Conservation (phyloP, 1,140 invertebrate species). For the Leptopilina clavipes region DNA sequence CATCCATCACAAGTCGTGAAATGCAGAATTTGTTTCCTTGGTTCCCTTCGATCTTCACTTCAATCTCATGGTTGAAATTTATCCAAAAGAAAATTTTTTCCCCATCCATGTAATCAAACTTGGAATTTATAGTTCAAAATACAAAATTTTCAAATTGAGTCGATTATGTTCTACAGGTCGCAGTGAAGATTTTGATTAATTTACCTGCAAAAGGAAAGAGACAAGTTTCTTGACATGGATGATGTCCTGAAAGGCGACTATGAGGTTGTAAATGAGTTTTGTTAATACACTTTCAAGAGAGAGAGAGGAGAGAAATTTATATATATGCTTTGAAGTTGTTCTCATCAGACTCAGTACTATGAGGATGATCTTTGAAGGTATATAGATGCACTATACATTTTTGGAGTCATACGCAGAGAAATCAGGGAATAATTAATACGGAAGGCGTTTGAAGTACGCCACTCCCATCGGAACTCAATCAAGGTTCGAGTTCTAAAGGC, state of each 20-base stretch:
- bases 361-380: constrained; percentile 6
- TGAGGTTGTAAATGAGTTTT: constrained; percentile 1
- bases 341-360: not conserved
- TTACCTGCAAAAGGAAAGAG: not conserved
- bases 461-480: constrained; percentile 66
- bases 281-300: constrained; percentile 13
- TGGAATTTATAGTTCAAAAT: no score
- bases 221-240: constrained; percentile 14
- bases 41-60: not conserved
- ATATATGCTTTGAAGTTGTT: constrained; percentile 15
- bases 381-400: constrained; percentile 18
- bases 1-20: constrained; percentile 3
- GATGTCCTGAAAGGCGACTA: not conserved
- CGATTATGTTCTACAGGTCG: no score
- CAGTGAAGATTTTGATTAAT: constrained; percentile 4
- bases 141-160: no score
- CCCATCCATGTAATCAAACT: no score
- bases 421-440: constrained; percentile 60
- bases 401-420: constrained; percentile 40
- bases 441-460: constrained; percentile 59
- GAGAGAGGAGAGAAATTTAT: no score
- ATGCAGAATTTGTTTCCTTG: constrained; percentile 27
- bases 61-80: no score
- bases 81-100: no score
- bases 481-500: constrained; percentile 50